Evolutionary conservation across 2,888 invertebrate genomes (phyloP).

Genomic region (Watsonalla binaria): DNA sequence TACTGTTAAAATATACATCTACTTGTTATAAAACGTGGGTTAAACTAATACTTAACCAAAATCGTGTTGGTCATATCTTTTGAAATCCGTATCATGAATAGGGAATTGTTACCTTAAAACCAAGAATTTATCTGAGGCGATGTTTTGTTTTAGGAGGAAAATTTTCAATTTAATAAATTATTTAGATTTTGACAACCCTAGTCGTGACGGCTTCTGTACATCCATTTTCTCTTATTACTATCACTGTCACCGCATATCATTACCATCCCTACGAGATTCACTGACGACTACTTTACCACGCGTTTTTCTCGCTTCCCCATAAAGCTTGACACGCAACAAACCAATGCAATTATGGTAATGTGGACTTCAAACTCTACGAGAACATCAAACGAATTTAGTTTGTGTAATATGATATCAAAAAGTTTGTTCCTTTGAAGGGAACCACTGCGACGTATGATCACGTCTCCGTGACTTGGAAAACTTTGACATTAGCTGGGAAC

Average conservation of each 20-base stretch:
- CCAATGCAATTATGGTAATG: slow-evolving; percentile 22
- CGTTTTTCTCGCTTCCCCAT: slow-evolving; percentile 2
- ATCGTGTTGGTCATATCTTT: too few relatives aligned
- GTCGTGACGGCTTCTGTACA: slow-evolving; percentile 25
- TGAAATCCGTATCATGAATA: too few relatives aligned
- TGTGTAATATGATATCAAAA: slow-evolving; percentile 3
- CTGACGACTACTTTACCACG: slow-evolving; percentile 21
- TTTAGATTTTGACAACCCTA: slow-evolving; percentile 7
- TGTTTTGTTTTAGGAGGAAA: too few relatives aligned
- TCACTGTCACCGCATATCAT: slow-evolving; percentile 48
- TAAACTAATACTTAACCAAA: too few relatives aligned
- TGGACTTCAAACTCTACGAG: slow-evolving; percentile 1
- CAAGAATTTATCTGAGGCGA: too few relatives aligned
- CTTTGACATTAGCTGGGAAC: not conserved
- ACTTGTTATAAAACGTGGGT: too few relatives aligned
- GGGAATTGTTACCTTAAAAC: too few relatives aligned
- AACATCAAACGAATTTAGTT: not conserved
- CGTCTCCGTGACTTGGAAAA: not conserved
- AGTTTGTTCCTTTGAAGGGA: not conserved
- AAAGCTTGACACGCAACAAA: slow-evolving; percentile 8
- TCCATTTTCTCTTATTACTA: slow-evolving; percentile 51
- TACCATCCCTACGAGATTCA: slow-evolving; percentile 38
- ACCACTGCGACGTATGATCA: not conserved
- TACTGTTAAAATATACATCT: too few relatives aligned
- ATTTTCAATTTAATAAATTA: too few relatives aligned